These are phyloP conservation scores for Drosophila ananassae DNA, from an alignment of 1,140 invertebrate genomes.

Conservation along the genomic window DNA sequence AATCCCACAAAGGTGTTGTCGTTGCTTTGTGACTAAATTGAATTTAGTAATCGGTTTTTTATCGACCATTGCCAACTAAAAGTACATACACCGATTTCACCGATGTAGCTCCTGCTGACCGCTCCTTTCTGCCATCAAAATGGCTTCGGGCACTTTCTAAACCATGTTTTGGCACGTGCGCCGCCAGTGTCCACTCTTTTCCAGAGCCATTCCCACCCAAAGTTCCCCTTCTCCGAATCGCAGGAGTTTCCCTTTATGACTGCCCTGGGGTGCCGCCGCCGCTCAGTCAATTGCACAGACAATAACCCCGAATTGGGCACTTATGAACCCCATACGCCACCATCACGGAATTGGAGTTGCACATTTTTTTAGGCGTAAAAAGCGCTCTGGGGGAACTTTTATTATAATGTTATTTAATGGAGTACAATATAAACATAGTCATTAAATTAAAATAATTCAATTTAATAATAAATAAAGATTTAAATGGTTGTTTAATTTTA, in stretches of 20 bases:
- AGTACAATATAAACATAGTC: neutral
- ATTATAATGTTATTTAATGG: neutral
- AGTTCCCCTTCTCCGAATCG: neutral
- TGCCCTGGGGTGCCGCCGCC: slow-evolving; percentile 19
- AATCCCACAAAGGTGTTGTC: slow-evolving; percentile 78
- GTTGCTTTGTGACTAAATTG: slow-evolving; percentile 79
- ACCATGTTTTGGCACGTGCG: slow-evolving; percentile 46
- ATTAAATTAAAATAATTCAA: neutral
- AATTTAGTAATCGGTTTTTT: slow-evolving; percentile 81
- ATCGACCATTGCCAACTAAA: slow-evolving; percentile 51
- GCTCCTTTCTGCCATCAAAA: slow-evolving; percentile 8
- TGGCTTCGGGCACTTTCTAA: slow-evolving; percentile 49
- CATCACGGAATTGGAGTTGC: neutral
- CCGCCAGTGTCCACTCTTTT: slow-evolving; percentile 14
- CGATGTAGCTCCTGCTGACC: neutral
- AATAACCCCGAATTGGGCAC: slow-evolving; percentile 35
- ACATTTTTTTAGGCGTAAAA: neutral
- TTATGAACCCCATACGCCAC: slow-evolving; percentile 13
- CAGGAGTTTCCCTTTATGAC: slow-evolving; percentile 24
- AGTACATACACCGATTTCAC: slow-evolving; percentile 5
- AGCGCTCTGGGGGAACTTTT: neutral
- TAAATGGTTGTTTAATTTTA: neutral
- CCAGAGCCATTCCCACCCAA: neutral
- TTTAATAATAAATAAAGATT: neutral
- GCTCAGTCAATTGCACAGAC: slow-evolving; percentile 35